Conservation (phyloP, 2,797 vertebrate genomes). For the Rousettus madagascariensis region DNA sequence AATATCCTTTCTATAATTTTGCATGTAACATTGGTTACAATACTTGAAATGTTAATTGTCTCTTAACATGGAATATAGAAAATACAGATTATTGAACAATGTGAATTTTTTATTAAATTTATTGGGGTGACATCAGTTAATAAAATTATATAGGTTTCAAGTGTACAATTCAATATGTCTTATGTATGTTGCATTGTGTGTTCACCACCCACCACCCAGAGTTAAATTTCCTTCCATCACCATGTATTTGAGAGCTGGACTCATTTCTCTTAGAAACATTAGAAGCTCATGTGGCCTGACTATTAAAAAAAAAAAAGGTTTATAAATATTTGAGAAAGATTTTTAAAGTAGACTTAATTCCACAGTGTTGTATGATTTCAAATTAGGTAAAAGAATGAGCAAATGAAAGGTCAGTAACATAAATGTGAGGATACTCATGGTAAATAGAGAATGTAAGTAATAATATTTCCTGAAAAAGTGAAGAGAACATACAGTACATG, state of each 20-base stretch:
- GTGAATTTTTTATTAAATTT: neutral
- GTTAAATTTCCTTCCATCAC: no score
- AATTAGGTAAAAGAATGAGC: neutral
- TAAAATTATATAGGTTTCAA: no score
- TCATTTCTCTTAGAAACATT: neutral
- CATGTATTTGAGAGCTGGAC: neutral
- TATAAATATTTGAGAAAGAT: neutral
- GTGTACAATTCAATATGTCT: no score
- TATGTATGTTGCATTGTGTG: no score
- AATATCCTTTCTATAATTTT: neutral
- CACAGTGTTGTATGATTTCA: neutral
- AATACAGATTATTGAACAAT: neutral
- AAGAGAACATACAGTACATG: neutral
- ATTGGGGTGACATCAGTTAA: no score
- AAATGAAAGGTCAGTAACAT: neutral
- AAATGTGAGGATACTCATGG: neutral
- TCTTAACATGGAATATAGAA: neutral
- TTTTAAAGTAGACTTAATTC: neutral
- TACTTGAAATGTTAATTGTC: neutral
- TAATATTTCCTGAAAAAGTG: neutral
- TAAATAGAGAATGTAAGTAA: neutral
- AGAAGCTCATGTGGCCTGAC: neutral
- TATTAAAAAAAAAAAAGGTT: neutral
- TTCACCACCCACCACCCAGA: no score
- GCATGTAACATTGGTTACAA: neutral